Conservation (phyloP, 2,797 vertebrate genomes). For the Botia kubotai region DNA sequence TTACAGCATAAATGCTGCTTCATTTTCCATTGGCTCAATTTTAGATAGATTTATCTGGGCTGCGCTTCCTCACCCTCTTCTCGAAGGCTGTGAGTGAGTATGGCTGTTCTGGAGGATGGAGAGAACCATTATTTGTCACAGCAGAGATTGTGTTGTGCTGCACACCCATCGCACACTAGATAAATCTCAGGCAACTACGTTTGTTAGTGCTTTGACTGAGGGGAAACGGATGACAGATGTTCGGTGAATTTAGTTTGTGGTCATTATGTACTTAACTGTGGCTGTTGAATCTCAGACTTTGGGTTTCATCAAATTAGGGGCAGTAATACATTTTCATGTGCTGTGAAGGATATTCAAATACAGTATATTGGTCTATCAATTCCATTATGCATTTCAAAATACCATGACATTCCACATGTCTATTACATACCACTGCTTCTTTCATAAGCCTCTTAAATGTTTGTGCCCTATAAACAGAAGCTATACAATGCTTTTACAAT, state of each 20-base stretch:
- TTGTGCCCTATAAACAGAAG: not conserved
- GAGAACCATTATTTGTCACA: constrained; percentile 25
- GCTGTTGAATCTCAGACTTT: constrained; percentile 25
- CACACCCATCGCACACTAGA: constrained; percentile 9
- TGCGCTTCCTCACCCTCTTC: constrained; percentile 8
- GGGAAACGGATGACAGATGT: constrained; percentile 21
- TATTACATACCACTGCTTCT: not conserved
- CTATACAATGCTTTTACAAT: not conserved
- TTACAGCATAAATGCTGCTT: constrained; percentile 43
- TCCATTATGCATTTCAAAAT: no score
- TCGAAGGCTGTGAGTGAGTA: not conserved
- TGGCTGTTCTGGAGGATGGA: constrained; percentile 12
- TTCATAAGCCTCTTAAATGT: not conserved
- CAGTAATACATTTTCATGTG: not conserved
- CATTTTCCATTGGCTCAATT: constrained; percentile 49
- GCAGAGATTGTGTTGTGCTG: constrained; percentile 20
- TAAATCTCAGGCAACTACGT: constrained; percentile 11
- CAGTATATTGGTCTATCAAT: no score
- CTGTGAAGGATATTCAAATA: not conserved
- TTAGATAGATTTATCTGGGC: constrained; percentile 38
- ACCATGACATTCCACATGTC: no score
- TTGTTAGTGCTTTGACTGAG: constrained; percentile 17
- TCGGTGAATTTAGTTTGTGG: constrained; percentile 1
- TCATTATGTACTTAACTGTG: not conserved
- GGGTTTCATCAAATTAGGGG: constrained; percentile 1